Base-by-base conservation (phyloP, 2,888 invertebrate genomes). In the Agonopterix subpropinquella region DNA sequence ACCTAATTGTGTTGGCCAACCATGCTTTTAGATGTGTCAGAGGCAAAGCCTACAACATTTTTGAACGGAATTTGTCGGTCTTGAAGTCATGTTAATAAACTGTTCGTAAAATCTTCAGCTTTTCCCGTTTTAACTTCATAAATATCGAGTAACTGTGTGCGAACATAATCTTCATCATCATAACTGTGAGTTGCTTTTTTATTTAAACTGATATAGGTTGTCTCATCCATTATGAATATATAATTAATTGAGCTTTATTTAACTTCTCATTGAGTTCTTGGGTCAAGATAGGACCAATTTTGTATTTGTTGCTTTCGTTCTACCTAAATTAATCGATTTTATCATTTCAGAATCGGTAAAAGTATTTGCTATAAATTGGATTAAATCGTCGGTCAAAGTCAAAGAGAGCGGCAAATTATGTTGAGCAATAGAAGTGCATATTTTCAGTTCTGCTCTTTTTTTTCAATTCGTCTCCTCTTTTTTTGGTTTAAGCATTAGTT, bases 31-130 rank as follows among this genome's bases (percentile, higher is more conserved):
- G 67, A 70, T 0, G 70, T 71, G 48, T 61, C 59, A 1, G 58
- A 58, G 8, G 58, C 53, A 49, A 76, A 74, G 7, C 73, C 73
- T 11, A 76, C 57, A 15, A 75, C 53, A 42, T 74, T 70, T 70
- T 57, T 45, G 41, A 62, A 41, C 11, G 67, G 65, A 28, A 57
- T 65, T 9, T 44, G 36, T 11, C 18, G 11, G 2, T 51, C 36
- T 47, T 53, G 8, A 43, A 59, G 50, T 54, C 55, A 54, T 45
- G 11, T 48, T 48, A 58, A 41, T 47, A 59, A 39, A 28, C 13
- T 13, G 41, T 50, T 36, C 9, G 35, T 28, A 0, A 57, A 49
- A 45, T 59, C 59, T 51, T 56, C 36, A 4, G 53, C 58, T 36
- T 55, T 59, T 47, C 55, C 57, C 43, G 57, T 56, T 9, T 43